Base-by-base conservation (phyloP, 2,888 invertebrate species). In the Zygogramma bicolorata region DNA sequence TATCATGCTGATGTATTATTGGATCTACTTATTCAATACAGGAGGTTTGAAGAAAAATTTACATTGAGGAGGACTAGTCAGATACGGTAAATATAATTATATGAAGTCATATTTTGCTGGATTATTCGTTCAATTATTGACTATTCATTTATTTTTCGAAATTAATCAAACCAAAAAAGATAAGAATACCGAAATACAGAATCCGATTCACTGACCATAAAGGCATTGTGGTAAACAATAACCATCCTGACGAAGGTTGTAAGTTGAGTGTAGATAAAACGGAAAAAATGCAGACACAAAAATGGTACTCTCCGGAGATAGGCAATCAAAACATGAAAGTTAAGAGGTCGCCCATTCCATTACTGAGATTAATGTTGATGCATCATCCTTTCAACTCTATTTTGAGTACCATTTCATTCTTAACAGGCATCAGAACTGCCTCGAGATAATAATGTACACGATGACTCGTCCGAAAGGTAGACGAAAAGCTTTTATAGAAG, bases 351-450 rank as follows among this genome's bases (percentile, higher is more conserved):
- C 40, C 63, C 71, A 27, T 49, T 58, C 65, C 68, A 72, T 65
- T 72, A 72, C 60, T 67, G 65, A 72, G 68, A 72, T 68, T 72
- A 68, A 72, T 72, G 68, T 68, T 66, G 67, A 66, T 61, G 65
- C 71, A 71, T 71, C 71, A 42, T 71, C 71, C 53, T 71, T 61
- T 71, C 59, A 58, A 71, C 46, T 69, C 58, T 63, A 69, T 69
- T 69, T 69, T 69, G 69, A 69, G 69, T 63, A 38, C 65, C 65
- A 63, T 62, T 68, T 57, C 62, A 29, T 20, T 63, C 46, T 40
- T n/a, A 49, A 61, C 49, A 15, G 61, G 68, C 61, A 18, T 8
- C 27, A 61, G 34, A 20, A 34, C 15, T 34, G 68, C 40, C 31
- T 31, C 10, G 5, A 31, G 18, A 18, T 40, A 68, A n/a, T 3